phyloP scores from a whole-genome alignment of 1,140 invertebrate genomes.

The Pachyrhynchus sulphureomaculatus region DNA sequence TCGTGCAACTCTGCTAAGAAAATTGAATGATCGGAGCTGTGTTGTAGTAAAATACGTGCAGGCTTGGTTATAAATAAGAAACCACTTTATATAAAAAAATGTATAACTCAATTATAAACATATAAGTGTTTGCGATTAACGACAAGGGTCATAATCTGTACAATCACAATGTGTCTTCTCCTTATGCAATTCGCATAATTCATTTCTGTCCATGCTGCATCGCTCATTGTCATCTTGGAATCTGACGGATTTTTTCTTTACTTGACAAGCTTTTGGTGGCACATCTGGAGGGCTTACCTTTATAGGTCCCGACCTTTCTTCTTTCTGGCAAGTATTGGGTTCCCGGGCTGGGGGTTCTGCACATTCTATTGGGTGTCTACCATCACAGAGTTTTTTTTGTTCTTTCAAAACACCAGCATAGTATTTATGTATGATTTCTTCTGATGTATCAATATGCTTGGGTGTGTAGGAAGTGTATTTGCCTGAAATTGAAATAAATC shows the following conservation, averaged over 20 bases:
- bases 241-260: slow-evolving; percentile 36
- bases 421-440: slow-evolving; percentile 45
- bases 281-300: slow-evolving; percentile 43
- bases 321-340: not conserved
- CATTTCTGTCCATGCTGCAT: slow-evolving; percentile 38
- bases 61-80: too few species aligned
- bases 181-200: slow-evolving; percentile 42
- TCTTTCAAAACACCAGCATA: slow-evolving; percentile 42
- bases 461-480: slow-evolving; percentile 40
- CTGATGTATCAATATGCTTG: slow-evolving; percentile 47
- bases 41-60: too few species aligned
- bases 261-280: slow-evolving; percentile 39
- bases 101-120: too few species aligned
- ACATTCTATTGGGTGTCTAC: slow-evolving; percentile 37
- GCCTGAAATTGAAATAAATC: slow-evolving; percentile 23
- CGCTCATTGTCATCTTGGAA: slow-evolving; percentile 38
- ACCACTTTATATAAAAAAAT: too few species aligned
- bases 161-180: slow-evolving; percentile 42
- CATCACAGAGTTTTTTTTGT: slow-evolving; percentile 40
- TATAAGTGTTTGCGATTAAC: too few species aligned
- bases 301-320: slow-evolving; percentile 32
- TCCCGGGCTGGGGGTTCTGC: slow-evolving; percentile 25
- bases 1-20: too few species aligned
- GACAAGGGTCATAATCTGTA: slow-evolving; percentile 43
- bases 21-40: too few species aligned